Conservation (phyloP, 2,113 vertebrate species). For the Blennius ocellaris region DNA sequence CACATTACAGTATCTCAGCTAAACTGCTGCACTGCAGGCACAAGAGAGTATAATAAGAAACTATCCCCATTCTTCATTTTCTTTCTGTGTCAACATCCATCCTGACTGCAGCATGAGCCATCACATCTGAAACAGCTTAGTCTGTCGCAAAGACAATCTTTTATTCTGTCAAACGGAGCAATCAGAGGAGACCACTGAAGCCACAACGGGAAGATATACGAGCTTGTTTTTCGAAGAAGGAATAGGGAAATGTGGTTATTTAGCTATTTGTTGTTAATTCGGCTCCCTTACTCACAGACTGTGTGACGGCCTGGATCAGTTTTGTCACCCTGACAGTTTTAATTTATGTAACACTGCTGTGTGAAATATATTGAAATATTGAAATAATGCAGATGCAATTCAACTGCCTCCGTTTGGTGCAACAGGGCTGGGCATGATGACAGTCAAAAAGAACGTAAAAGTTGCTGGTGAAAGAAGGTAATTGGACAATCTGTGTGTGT, state of each 20-base stretch:
- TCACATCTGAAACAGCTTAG: constrained; percentile 54
- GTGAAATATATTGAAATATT: no score
- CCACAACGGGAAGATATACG: constrained; percentile 29
- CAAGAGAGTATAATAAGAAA: constrained; percentile 42
- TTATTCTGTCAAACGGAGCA: constrained; percentile 52
- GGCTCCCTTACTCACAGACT: constrained; percentile 16
- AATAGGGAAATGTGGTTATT: constrained; percentile 13
- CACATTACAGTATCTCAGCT: constrained; percentile 33
- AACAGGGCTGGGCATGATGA: neutral
- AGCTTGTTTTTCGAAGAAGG: constrained; percentile 23
- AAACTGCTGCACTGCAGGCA: constrained; percentile 43
- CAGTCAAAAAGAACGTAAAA: no score
- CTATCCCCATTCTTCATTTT: constrained; percentile 53
- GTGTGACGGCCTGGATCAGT: neutral
- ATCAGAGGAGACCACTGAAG: constrained; percentile 35
- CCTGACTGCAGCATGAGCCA: constrained; percentile 37
- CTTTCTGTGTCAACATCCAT: constrained; percentile 50
- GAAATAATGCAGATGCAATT: neutral
- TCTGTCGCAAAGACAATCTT: constrained; percentile 44
- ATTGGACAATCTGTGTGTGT: no score
- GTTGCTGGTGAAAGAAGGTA: neutral
- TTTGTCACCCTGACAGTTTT: neutral
- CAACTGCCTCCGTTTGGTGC: neutral
- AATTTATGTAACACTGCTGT: neutral
- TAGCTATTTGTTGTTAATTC: constrained; percentile 21